Evolutionary conservation across 2,888 invertebrate species (phyloP), one percentile per base, ranked within the genome.

Genomic region (Strigamia transsilvanica): DNA sequence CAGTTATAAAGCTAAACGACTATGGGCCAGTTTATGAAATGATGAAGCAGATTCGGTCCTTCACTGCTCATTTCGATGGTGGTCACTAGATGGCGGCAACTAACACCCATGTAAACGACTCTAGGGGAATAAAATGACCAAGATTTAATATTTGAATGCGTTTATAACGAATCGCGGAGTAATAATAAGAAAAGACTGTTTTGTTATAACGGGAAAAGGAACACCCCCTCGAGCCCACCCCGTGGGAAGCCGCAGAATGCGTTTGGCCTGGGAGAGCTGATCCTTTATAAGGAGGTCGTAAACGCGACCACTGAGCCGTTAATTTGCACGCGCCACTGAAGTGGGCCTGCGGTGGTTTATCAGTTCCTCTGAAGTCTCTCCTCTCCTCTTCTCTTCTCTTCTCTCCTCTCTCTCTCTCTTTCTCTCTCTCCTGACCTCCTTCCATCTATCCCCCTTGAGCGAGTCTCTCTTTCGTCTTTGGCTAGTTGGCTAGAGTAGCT

Each of bases 201-300:
- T 73, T 73, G 73, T 73, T 73, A 73, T 73, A 73, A 27, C 73
- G 32, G n/a, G 73, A 32, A 32, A 32, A 73, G 27, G 73, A 73
- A 32, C 23, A 27, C 73, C 73, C 73, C 73, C 73, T 73, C 32
- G 73, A 32, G 73, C 73, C 73, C 73, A 73, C 73, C 73, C 73
- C 73, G 73, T 73, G 73, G 73, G 73, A 73, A 73, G 73, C 73
- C 73, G 73, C 73, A 73, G 73, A 73, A 73, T 73, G 73, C 73
- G 73, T 73, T 73, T 73, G 73, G 73, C 73, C 73, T 73, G 73
- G 73, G 73, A 73, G 73, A 73, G 73, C 73, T 73, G 73, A 73
- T 73, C 73, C 73, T 73, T 73, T 73, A 73, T 73, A 73, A 27
- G 73, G 73, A 73, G 73, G 73, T 73, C 73, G 73, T 73, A 73